Evolutionary conservation across 2,113 vertebrate species (phyloP).

Genomic region (Chaetorhynchus papuensis): DNA sequence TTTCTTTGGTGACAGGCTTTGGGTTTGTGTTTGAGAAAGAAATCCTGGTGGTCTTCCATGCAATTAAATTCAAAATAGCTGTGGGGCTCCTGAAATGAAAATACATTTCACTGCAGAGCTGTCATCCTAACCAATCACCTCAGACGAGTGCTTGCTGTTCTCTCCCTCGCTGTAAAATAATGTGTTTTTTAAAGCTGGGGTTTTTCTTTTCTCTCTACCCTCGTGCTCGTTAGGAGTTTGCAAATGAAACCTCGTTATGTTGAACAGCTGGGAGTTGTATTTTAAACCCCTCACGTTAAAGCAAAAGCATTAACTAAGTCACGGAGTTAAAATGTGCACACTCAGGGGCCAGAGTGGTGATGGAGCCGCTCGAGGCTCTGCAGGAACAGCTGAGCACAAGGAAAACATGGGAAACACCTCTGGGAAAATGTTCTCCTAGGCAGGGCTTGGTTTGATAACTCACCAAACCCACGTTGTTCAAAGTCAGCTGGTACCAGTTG

Average conservation of each 20-base stretch:
- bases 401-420: background rate
- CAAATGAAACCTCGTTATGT: background rate
- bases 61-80: constrained; percentile 46
- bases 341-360: background rate
- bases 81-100: constrained; percentile 31
- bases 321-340: background rate
- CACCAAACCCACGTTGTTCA: background rate
- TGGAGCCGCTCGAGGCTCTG: rapidly evolving
- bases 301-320: background rate
- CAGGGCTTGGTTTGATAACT: background rate
- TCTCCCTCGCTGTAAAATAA: background rate
- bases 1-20: constrained; percentile 6
- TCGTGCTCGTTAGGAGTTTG: background rate
- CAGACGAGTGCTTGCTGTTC: background rate
- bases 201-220: background rate
- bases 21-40: constrained; percentile 16
- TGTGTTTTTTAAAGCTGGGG: background rate
- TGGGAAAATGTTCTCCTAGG: background rate
- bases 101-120: background rate
- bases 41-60: constrained; percentile 16
- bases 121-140: background rate
- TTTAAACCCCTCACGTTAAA: background rate
- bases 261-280: background rate
- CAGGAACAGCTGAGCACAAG: background rate
- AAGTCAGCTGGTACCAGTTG: background rate